Evolutionary conservation across 1,140 invertebrate species (phyloP).

Genomic region (Capitella teleta): DNA sequence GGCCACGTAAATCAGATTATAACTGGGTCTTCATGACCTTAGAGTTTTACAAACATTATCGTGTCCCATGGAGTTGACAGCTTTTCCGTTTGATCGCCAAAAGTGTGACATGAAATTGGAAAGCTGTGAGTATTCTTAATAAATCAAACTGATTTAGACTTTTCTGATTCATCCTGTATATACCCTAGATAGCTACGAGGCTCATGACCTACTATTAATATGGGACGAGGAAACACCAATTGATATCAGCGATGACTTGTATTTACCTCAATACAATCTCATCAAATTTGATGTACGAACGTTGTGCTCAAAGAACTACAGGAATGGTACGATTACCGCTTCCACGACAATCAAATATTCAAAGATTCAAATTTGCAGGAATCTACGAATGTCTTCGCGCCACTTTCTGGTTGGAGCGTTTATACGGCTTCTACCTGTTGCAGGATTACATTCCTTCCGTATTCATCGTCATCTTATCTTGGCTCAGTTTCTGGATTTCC

Average conservation of each 20-base stretch:
- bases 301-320: neutral
- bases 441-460: conserved; percentile 83
- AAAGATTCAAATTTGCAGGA: conserved; percentile 4
- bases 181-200: neutral
- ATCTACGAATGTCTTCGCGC: conserved; percentile 47
- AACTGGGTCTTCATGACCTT: too few species aligned
- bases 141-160: neutral
- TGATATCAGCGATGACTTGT: neutral
- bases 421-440: conserved; percentile 62
- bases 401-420: conserved; percentile 72
- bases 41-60: conserved; percentile 12
- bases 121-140: conserved; percentile 7
- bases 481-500: conserved; percentile 52
- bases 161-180: neutral
- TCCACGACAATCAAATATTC: neutral
- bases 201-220: neutral
- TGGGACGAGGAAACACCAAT: neutral
- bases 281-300: neutral
- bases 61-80: conserved; percentile 11
- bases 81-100: conserved; percentile 14
- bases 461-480: conserved; percentile 73
- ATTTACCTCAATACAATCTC: neutral
- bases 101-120: conserved; percentile 10
- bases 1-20: too few species aligned
- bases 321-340: neutral